phyloP scores from a whole-genome alignment of 2,113 vertebrate genomes.

The Coptodon rendalli region DNA sequence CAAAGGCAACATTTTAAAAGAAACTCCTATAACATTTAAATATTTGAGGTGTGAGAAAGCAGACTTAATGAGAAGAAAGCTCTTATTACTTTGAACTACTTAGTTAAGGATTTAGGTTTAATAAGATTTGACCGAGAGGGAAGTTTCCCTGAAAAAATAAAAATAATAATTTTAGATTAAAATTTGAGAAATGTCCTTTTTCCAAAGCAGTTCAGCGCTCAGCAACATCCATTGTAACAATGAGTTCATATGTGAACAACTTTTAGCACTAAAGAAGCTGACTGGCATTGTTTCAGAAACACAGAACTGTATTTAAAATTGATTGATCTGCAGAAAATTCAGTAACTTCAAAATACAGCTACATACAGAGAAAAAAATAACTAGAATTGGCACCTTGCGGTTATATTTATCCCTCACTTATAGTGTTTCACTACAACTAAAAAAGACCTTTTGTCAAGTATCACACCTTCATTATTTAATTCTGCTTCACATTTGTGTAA shows the following conservation, averaged over 20 bases:
- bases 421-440: neutral
- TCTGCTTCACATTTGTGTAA: neutral
- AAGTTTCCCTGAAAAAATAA: neutral
- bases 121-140: neutral
- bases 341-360: neutral
- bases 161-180: neutral
- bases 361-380: neutral
- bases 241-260: neutral
- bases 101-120: neutral
- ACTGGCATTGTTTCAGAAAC: neutral
- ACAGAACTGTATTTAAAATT: neutral
- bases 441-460: neutral
- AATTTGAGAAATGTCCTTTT: neutral
- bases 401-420: neutral
- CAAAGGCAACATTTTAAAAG: neutral
- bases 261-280: neutral
- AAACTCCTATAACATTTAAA: neutral
- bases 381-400: rapidly evolving
- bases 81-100: neutral
- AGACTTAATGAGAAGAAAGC: neutral
- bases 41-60: neutral
- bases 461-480: neutral
- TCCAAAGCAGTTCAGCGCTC: rapidly evolving
- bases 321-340: neutral
- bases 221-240: neutral